phyloP scores from a whole-genome alignment of 2,888 invertebrate species.

The Hartigia nigra region DNA sequence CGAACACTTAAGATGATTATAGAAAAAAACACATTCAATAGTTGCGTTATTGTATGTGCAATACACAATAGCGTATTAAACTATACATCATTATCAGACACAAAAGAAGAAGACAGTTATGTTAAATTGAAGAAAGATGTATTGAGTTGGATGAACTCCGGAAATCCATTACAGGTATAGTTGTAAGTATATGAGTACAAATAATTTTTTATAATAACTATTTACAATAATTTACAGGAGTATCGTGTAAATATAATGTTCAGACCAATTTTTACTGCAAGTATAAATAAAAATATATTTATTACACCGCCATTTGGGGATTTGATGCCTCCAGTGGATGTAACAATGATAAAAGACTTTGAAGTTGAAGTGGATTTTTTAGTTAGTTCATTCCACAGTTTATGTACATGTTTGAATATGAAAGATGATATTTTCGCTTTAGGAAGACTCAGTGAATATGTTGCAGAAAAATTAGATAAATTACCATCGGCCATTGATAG shows the following conservation, averaged over 20 bases:
- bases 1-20: conserved; percentile 72
- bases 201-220: neutral
- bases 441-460: conserved; percentile 72
- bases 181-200: conserved; percentile 35
- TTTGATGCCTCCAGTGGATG: conserved; percentile 70
- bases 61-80: conserved; percentile 70
- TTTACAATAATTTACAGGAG: conserved; percentile 66
- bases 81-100: conserved; percentile 65
- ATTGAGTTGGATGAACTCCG: conserved; percentile 68
- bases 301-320: conserved; percentile 72
- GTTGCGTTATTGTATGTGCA: conserved; percentile 72
- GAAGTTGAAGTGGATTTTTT: conserved; percentile 46
- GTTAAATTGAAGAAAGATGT: conserved; percentile 66
- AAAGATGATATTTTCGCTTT: conserved; percentile 76
- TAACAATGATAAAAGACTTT: conserved; percentile 50
- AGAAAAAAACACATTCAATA: conserved; percentile 71
- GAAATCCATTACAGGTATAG: conserved; percentile 42
- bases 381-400: conserved; percentile 36
- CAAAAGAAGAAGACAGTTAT: conserved; percentile 55
- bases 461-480: conserved; percentile 71
- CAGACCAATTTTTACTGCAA: conserved; percentile 72
- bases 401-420: conserved; percentile 69
- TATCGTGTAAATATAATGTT: conserved; percentile 72
- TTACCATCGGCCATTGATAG: conserved; percentile 49
- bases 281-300: conserved; percentile 72